Evolutionary conservation across 2,113 vertebrate species (phyloP).

Genomic region (Acrocephalus kingi): DNA sequence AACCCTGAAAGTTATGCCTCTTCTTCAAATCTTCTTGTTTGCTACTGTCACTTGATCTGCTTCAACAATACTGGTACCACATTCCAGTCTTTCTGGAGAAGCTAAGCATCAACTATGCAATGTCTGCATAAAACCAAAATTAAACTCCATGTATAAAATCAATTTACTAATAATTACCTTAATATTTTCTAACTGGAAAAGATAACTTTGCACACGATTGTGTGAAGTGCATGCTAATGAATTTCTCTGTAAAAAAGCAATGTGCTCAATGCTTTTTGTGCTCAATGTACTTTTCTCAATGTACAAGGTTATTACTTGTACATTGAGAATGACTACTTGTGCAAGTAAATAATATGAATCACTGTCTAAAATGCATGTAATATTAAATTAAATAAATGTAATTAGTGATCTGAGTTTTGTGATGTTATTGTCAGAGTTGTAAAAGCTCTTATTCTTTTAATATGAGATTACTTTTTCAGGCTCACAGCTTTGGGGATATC

Average conservation of each 20-base stretch:
- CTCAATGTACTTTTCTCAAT: too few relatives aligned
- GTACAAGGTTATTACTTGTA: background rate
- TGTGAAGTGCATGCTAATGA: constrained; percentile 63
- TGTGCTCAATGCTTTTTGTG: too few relatives aligned
- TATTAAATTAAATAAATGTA: constrained; percentile 42
- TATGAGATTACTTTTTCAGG: background rate
- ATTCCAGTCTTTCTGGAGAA: constrained; percentile 58
- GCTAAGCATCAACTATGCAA: constrained; percentile 76
- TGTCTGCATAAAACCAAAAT: constrained; percentile 76
- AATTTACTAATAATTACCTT: constrained; percentile 63
- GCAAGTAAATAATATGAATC: background rate
- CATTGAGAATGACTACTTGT: background rate
- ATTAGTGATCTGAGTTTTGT: constrained; percentile 22
- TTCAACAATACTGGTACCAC: constrained; percentile 6
- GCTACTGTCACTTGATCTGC: constrained; percentile 85
- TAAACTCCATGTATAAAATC: constrained; percentile 43
- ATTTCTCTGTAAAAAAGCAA: constrained; percentile 37
- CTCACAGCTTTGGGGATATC: background rate
- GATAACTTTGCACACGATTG: constrained; percentile 20
- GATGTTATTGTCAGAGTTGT: background rate
- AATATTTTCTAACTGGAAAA: constrained; percentile 53
- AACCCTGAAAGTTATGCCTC: constrained; percentile 96
- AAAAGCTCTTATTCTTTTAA: background rate
- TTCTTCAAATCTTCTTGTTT: constrained; percentile 97
- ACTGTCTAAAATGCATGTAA: constrained; percentile 62